Base-by-base conservation (phyloP, 2,113 vertebrate species). In the Ranitomeya imitator region DNA sequence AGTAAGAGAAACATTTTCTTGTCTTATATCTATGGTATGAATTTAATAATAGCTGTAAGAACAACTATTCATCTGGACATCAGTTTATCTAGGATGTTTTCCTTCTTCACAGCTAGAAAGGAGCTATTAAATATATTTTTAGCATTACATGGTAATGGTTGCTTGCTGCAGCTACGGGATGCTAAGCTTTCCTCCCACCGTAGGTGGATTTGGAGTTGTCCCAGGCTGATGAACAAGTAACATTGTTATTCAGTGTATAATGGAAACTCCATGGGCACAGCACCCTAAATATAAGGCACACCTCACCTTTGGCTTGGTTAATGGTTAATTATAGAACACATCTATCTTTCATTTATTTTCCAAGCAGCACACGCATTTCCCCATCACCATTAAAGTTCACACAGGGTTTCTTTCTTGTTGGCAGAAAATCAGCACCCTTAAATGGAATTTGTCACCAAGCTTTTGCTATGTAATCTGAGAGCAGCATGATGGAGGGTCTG, bases 81-180 rank as follows among this genome's bases (percentile, higher is more conserved):
- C 71, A 76, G 60, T 76, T 15, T 60, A 15, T 37, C 8, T 16
- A 61, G 23, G 74, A 59, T n/a, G 26, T 82, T 82, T 74, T 67
- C 63, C 23, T 21, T 79, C 85, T 86, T 52, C n/a, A 23, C 85
- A 37, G 76, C 23, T 79, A 65, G 77, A 59, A 45, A 11, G 8
- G 18, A 37, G 63, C 86, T 71, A 81, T 87, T 81, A 87, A 26
- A 26, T 65, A 77, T 87, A 87, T 81, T 87, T 87, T 81, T 87
- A 81, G 86, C 63, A 51, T 10, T 57, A 52, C 52, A 80, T 13
- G 16, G 45, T 54, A 81, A 71, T 81, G 63, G 78, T 45, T 71
- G 57, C 59, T 87, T 71, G 79, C 52, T 87, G 77, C 86, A 81
- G 77, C 63, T 79, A 87, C 65, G n/a, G 63, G 63, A 18, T 23